Conservation (phyloP, 2,113 vertebrate genomes). For the Osmerus mordax region DNA sequence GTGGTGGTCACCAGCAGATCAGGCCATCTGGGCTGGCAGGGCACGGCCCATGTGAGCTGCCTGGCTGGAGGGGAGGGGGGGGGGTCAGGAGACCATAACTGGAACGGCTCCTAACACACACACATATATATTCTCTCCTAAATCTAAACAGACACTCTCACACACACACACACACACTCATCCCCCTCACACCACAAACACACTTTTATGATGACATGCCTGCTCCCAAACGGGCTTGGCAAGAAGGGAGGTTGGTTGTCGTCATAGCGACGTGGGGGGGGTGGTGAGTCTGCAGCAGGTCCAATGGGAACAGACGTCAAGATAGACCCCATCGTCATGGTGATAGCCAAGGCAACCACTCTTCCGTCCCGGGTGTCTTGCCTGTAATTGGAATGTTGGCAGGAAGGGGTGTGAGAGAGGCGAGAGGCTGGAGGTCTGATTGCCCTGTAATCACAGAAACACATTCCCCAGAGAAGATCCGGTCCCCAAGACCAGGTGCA, state of each 20-base stretch:
- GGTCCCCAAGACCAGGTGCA: conserved; percentile 32
- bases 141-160: background rate
- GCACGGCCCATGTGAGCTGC: too few relatives aligned
- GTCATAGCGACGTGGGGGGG: conserved; percentile 20
- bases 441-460: conserved; percentile 44
- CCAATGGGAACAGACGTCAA: conserved; percentile 10
- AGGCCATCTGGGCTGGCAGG: too few relatives aligned
- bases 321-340: conserved; percentile 30
- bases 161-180: conserved; percentile 2
- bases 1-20: too few relatives aligned
- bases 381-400: conserved; percentile 37
- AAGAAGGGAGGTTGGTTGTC: conserved; percentile 45
- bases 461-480: conserved; percentile 20
- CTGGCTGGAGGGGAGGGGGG: too few relatives aligned
- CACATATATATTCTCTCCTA: background rate
- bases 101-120: background rate
- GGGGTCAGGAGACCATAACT: too few relatives aligned
- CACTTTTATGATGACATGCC: conserved; percentile 50
- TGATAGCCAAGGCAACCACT: conserved; percentile 34
- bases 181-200: background rate
- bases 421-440: conserved; percentile 5
- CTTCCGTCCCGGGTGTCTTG: background rate
- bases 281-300: background rate
- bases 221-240: conserved; percentile 35
- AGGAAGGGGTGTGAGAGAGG: conserved; percentile 1